Percentiles rank a stretch among this genome's conserved stretches.
phyloP scores from a whole-genome alignment of 2,888 invertebrate genomes.

The Blera fallax region DNA sequence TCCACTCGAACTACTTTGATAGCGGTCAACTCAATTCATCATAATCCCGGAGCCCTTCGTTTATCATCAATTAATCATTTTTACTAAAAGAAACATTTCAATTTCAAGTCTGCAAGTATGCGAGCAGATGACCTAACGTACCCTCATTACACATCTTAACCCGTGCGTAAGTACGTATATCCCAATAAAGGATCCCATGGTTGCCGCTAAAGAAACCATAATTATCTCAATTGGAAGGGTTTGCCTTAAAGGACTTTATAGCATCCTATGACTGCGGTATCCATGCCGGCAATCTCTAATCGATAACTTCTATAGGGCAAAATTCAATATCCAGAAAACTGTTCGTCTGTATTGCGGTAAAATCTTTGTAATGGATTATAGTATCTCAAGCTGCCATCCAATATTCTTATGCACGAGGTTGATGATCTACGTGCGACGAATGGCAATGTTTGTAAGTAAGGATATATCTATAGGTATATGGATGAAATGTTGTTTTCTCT shows the following conservation, averaged over 20 bases:
- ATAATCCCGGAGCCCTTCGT: neutral
- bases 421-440: constrained; percentile 46
- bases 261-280: neutral
- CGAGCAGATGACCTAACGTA: neutral
- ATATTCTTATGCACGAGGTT: constrained; percentile 11
- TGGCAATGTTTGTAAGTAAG: constrained; percentile 4
- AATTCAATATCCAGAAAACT: constrained; percentile 18
- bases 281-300: neutral
- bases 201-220: neutral
- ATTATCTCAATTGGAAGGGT: neutral
- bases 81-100: neutral
- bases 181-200: neutral
- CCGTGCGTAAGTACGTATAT: constrained; percentile 21
- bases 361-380: neutral
- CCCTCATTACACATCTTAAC: constrained; percentile 11
- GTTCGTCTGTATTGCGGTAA: neutral
- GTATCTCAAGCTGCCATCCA: neutral
- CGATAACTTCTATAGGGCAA: neutral
- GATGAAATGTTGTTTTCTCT: constrained; percentile 1
- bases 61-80: neutral
- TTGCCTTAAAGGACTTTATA: neutral
- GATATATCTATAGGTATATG: no score
- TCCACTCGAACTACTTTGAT: neutral
- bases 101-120: neutral
- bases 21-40: neutral